These are phyloP conservation scores for Rhinichthys osculus DNA, from an alignment of 2,797 vertebrate species.

Conservation along the genomic window DNA sequence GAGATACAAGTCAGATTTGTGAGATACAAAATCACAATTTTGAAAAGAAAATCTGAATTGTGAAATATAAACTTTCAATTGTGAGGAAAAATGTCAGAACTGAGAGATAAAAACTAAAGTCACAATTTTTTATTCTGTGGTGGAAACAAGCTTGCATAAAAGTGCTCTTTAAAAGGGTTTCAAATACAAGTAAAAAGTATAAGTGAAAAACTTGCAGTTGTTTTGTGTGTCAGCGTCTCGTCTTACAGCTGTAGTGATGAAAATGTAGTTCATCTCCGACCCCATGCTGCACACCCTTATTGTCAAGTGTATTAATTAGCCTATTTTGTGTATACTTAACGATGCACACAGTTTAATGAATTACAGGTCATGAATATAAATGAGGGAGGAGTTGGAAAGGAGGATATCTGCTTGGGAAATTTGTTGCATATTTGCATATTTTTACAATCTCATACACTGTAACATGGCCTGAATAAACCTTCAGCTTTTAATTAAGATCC, in stretches of 20 bases:
- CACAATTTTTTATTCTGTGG: neutral
- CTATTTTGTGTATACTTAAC: slow-evolving; percentile 78
- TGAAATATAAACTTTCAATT: too few species aligned
- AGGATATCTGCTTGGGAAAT: slow-evolving; percentile 76
- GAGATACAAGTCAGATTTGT: too few species aligned
- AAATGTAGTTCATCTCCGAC: slow-evolving; percentile 10
- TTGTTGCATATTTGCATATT: slow-evolving; percentile 80
- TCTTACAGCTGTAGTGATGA: neutral
- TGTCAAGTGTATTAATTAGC: slow-evolving; percentile 82
- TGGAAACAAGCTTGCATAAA: neutral
- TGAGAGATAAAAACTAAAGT: neutral
- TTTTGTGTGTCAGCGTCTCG: slow-evolving; percentile 10
- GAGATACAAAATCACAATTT: too few species aligned
- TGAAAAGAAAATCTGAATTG: too few species aligned
- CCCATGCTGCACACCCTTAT: slow-evolving; percentile 58
- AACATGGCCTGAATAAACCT: slow-evolving; percentile 32
- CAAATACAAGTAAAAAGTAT: neutral
- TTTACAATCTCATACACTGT: slow-evolving; percentile 58
- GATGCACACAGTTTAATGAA: slow-evolving; percentile 78
- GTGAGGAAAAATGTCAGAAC: neutral
- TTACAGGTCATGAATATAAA: slow-evolving; percentile 73
- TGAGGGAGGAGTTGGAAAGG: slow-evolving; percentile 70
- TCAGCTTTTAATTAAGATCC: slow-evolving; percentile 70
- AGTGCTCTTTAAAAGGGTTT: neutral
- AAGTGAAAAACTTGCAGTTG: neutral